These are phyloP conservation scores for Thalassophryne amazonica DNA, from an alignment of 2,797 vertebrate genomes.

Conservation along the genomic window DNA sequence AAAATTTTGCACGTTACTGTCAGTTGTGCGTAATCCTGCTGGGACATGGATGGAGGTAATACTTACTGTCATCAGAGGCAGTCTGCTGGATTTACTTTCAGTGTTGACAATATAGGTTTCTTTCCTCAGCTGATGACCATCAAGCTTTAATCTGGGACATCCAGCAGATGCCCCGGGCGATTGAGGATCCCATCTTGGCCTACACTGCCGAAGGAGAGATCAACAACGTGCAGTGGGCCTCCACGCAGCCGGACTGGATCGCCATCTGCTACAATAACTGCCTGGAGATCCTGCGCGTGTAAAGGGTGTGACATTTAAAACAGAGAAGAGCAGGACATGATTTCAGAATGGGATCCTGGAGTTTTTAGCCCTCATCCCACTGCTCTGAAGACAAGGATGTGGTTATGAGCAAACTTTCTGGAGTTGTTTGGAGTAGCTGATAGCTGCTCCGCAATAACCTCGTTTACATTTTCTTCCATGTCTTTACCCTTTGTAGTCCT, in stretches of 20 bases:
- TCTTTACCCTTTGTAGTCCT: conserved; percentile 31
- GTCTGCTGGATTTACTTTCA: too few relatives aligned
- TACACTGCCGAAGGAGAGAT: conserved; percentile 98
- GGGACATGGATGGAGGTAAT: too few relatives aligned
- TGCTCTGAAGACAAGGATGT: conserved; percentile 21
- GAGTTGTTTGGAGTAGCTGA: conserved; percentile 27
- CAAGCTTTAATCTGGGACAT: conserved; percentile 99
- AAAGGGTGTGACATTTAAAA: conserved; percentile 46
- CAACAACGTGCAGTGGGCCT: conserved; percentile 99
- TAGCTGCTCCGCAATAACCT: conserved; percentile 38
- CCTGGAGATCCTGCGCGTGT: conserved; percentile 96
- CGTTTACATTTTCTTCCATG: conserved; percentile 54
- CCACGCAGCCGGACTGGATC: conserved; percentile 98
- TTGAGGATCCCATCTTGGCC: conserved; percentile 97
- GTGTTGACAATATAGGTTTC: too few relatives aligned
- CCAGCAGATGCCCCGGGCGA: conserved; percentile 98
- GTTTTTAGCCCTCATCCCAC: conserved; percentile 23
- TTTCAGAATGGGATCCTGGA: conserved; percentile 46
- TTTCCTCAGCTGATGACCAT: conserved; percentile 97
- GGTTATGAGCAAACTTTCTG: conserved; percentile 42
- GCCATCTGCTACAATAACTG: conserved; percentile 99
- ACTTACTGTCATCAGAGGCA: too few relatives aligned
- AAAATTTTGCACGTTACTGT: too few relatives aligned
- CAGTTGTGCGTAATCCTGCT: too few relatives aligned
- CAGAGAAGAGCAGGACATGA: background rate